Percentiles rank a stretch among this genome's conserved stretches.
These are phyloP conservation scores for Druon quercuslanigerum DNA, from an alignment of 1,140 invertebrate genomes.

Conservation along the genomic window DNA sequence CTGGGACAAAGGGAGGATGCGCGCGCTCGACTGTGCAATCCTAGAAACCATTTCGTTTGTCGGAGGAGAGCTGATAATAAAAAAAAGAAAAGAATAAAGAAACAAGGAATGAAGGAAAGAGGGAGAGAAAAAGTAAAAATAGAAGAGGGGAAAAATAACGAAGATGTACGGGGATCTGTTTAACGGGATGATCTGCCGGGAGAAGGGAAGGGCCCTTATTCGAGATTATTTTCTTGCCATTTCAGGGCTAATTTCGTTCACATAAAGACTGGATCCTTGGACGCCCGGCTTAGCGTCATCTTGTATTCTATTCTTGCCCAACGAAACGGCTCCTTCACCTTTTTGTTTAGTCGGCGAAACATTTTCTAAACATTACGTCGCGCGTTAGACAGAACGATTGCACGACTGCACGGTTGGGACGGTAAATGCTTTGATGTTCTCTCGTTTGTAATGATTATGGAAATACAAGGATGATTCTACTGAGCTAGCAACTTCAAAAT, in stretches of 20 bases:
- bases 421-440: conserved; percentile 47
- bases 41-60: conserved; percentile 54
- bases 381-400: conserved; percentile 44
- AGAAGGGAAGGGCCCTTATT: conserved; percentile 36
- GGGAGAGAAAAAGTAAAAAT: conserved; percentile 36
- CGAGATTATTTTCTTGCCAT: conserved; percentile 55
- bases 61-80: conserved; percentile 47
- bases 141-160: conserved; percentile 44
- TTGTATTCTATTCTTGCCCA: conserved; percentile 37
- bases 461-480: conserved; percentile 44
- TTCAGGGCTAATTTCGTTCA: conserved; percentile 60
- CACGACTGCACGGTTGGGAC: conserved; percentile 19
- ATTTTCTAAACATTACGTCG: conserved; percentile 46
- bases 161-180: conserved; percentile 53
- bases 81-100: conserved; percentile 46
- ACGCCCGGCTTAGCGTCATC: conserved; percentile 34
- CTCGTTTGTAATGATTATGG: conserved; percentile 52
- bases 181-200: conserved; percentile 57
- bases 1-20: conserved; percentile 58
- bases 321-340: conserved; percentile 7
- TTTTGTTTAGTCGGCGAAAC: conserved; percentile 32
- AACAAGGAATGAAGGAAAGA: conserved; percentile 37
- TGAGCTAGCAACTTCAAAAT: background rate
- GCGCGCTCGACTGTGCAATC: conserved; percentile 56
- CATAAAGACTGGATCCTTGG: conserved; percentile 46